Percentiles rank a stretch among this genome's conserved stretches.
Conservation (phyloP, 2,888 invertebrate species). For the Leucophenga montana region DNA sequence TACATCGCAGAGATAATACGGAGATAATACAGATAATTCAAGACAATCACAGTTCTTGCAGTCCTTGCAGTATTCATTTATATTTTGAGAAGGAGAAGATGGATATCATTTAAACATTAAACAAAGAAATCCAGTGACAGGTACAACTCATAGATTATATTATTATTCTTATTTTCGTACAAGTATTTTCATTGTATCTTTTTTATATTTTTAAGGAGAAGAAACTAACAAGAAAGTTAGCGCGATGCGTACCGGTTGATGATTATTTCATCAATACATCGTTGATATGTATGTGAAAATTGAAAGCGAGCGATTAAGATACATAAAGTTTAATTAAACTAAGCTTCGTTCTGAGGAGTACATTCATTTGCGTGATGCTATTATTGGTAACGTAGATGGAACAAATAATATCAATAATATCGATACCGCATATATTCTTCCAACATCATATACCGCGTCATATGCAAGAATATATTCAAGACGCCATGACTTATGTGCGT, state of each 20-base stretch:
- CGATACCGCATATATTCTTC: slow-evolving; percentile 2
- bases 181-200: too few species aligned
- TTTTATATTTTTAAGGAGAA: background rate
- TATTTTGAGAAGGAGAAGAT: slow-evolving; percentile 3
- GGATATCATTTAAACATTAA: slow-evolving; percentile 6
- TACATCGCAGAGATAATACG: background rate
- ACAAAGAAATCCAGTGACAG: slow-evolving; percentile 8
- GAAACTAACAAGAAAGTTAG: slow-evolving; percentile 12
- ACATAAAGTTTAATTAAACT: background rate
- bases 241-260: slow-evolving; percentile 12
- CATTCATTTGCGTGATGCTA: background rate
- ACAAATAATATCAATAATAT: background rate
- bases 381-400: background rate
- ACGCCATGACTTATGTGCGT: slow-evolving; percentile 1
- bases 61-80: background rate
- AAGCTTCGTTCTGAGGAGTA: background rate
- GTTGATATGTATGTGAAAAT: background rate
- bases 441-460: slow-evolving; percentile 3
- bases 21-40: too few species aligned
- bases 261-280: slow-evolving; percentile 4
- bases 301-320: background rate
- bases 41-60: too few species aligned
- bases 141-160: background rate
- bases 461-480: slow-evolving; percentile 11
- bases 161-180: too few species aligned